Evolutionary conservation across 1,140 invertebrate species (phyloP).

Genomic region (Ostrea denselamellosa): DNA sequence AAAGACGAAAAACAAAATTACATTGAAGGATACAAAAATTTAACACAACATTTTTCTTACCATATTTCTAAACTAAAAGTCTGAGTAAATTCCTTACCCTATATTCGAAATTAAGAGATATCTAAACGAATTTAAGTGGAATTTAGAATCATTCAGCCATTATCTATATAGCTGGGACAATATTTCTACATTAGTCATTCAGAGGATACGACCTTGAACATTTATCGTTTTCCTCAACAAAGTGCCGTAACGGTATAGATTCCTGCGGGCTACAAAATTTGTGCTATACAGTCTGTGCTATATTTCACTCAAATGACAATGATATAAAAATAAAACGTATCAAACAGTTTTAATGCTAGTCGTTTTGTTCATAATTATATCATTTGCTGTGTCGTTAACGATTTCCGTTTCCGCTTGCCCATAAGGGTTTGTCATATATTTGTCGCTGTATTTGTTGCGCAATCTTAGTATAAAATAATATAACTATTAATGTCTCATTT

Average conservation of each 20-base stretch:
- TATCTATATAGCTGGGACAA: slow-evolving; percentile 2
- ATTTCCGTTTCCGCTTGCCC: slow-evolving; percentile 33
- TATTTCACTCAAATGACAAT: slow-evolving; percentile 27
- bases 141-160: not conserved
- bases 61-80: not conserved
- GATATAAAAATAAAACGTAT: slow-evolving; percentile 37
- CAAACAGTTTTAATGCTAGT: slow-evolving; percentile 30
- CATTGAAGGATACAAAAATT: too few relatives aligned
- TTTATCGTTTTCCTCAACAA: slow-evolving; percentile 9
- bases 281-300: slow-evolving; percentile 2
- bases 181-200: slow-evolving; percentile 36
- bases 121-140: slow-evolving; percentile 4
- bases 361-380: slow-evolving; percentile 40
- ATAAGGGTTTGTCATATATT: not conserved
- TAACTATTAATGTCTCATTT: not conserved
- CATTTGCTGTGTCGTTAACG: slow-evolving; percentile 23
- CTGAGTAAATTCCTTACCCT: not conserved
- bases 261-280: not conserved
- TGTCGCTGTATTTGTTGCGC: slow-evolving; percentile 5
- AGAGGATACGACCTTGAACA: not conserved
- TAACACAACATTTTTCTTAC: not conserved
- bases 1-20: too few relatives aligned
- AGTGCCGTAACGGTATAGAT: slow-evolving; percentile 26
- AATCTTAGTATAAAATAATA: not conserved
- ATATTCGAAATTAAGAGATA: slow-evolving; percentile 18